Evolutionary conservation across 2,888 invertebrate genomes (phyloP).

Genomic region (Parnassius glacialis): DNA sequence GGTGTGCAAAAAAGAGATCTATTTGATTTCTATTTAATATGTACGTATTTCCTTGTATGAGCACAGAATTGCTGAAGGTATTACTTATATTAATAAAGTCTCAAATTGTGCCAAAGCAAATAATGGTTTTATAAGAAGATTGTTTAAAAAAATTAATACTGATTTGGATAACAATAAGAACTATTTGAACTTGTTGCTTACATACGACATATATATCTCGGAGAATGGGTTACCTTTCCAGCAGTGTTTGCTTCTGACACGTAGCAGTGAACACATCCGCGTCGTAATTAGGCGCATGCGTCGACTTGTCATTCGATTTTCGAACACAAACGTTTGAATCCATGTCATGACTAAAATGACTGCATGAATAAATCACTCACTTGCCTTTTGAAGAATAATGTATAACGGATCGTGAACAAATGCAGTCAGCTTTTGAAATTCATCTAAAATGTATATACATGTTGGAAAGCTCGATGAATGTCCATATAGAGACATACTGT

Average conservation of each 20-base stretch:
- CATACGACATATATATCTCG: too few relatives aligned
- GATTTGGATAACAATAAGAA: too few relatives aligned
- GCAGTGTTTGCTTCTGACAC: background rate
- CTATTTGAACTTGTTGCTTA: too few relatives aligned
- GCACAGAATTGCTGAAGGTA: too few relatives aligned
- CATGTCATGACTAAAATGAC: slow-evolving; percentile 10
- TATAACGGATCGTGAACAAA: slow-evolving; percentile 22
- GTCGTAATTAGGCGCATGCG: slow-evolving; percentile 20
- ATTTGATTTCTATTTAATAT: too few relatives aligned
- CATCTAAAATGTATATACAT: slow-evolving; percentile 15
- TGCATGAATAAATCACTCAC: slow-evolving; percentile 21
- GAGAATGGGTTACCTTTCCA: background rate
- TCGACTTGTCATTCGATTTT: slow-evolving; percentile 14
- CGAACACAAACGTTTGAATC: slow-evolving; percentile 13
- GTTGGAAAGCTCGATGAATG: slow-evolving; percentile 9
- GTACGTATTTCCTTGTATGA: too few relatives aligned
- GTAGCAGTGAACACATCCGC: background rate
- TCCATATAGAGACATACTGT: background rate
- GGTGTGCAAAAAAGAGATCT: too few relatives aligned
- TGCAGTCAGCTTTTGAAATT: slow-evolving; percentile 15
- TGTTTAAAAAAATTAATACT: too few relatives aligned
- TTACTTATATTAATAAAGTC: too few relatives aligned
- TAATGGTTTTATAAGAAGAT: too few relatives aligned
- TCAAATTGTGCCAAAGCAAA: too few relatives aligned
- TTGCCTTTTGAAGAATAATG: slow-evolving; percentile 24